A percentile compares a stretch with the other conserved stretches of the same genome.
Conservation (phyloP, 2,888 invertebrate species). For the Deilephila elpenor region DNA sequence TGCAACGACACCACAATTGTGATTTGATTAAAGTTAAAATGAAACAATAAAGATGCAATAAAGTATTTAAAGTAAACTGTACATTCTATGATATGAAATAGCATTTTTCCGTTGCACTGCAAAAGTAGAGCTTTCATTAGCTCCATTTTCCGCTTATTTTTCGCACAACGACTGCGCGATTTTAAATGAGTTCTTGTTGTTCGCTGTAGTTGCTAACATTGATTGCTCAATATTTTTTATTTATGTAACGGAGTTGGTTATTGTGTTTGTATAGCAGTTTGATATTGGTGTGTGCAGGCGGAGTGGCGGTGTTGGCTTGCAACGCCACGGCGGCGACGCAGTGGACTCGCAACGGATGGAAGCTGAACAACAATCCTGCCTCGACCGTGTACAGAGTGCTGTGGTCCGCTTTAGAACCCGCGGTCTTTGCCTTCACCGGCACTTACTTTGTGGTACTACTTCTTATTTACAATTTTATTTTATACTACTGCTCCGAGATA, state of each 20-base stretch:
- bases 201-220: slow-evolving; percentile 11
- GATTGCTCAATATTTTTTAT: slow-evolving; percentile 10
- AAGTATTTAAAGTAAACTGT: background rate
- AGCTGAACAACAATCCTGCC: slow-evolving; percentile 72
- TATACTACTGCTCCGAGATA: too few relatives aligned
- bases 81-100: background rate
- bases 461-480: background rate
- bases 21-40: background rate
- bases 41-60: background rate
- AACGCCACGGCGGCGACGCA: slow-evolving; percentile 72
- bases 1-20: background rate
- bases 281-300: slow-evolving; percentile 55
- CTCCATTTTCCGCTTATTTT: slow-evolving; percentile 18
- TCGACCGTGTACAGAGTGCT: slow-evolving; percentile 72
- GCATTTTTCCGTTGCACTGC: too few relatives aligned
- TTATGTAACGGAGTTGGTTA: slow-evolving; percentile 4
- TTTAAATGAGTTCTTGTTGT: slow-evolving; percentile 21
- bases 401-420: slow-evolving; percentile 73
- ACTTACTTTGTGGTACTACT: slow-evolving; percentile 71
- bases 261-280: slow-evolving; percentile 6
- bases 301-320: slow-evolving; percentile 74
- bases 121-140: slow-evolving; percentile 17
- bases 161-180: slow-evolving; percentile 5
- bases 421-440: slow-evolving; percentile 74
- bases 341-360: slow-evolving; percentile 73